phyloP scores from a whole-genome alignment of 2,888 invertebrate species.

The Helicoverpa assulta region DNA sequence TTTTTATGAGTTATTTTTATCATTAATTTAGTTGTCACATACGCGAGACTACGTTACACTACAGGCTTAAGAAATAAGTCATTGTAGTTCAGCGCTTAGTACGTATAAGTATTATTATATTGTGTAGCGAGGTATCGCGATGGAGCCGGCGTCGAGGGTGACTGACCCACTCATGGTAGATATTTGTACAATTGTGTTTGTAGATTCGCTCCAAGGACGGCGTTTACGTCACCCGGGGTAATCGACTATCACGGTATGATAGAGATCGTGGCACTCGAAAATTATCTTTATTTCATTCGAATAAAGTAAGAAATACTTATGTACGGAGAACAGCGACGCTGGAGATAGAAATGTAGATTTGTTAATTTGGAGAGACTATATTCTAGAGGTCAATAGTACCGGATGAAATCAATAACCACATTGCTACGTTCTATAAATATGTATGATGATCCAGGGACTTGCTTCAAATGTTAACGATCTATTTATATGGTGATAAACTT shows the following conservation, averaged over 20 bases:
- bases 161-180: slow-evolving; percentile 80
- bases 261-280: slow-evolving; percentile 62
- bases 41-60: slow-evolving; percentile 51
- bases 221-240: slow-evolving; percentile 82
- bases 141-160: slow-evolving; percentile 73
- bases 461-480: slow-evolving; percentile 49
- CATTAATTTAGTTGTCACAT: slow-evolving; percentile 66
- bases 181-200: slow-evolving; percentile 87
- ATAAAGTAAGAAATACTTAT: slow-evolving; percentile 62
- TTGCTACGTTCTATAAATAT: slow-evolving; percentile 47
- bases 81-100: slow-evolving; percentile 61
- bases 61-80: slow-evolving; percentile 48
- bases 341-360: slow-evolving; percentile 37
- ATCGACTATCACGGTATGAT: slow-evolving; percentile 69
- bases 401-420: slow-evolving; percentile 62
- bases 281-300: slow-evolving; percentile 67
- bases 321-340: slow-evolving; percentile 28
- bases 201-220: slow-evolving; percentile 85
- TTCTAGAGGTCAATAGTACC: slow-evolving; percentile 71
- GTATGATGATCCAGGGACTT: slow-evolving; percentile 37
- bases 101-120: slow-evolving; percentile 40
- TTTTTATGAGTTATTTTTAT: slow-evolving; percentile 63
- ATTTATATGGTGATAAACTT: slow-evolving; percentile 47
- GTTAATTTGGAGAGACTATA: slow-evolving; percentile 51
- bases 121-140: slow-evolving; percentile 47